These are phyloP conservation scores for Glossosoma conforme DNA, from an alignment of 1,140 invertebrate genomes.

Conservation along the genomic window DNA sequence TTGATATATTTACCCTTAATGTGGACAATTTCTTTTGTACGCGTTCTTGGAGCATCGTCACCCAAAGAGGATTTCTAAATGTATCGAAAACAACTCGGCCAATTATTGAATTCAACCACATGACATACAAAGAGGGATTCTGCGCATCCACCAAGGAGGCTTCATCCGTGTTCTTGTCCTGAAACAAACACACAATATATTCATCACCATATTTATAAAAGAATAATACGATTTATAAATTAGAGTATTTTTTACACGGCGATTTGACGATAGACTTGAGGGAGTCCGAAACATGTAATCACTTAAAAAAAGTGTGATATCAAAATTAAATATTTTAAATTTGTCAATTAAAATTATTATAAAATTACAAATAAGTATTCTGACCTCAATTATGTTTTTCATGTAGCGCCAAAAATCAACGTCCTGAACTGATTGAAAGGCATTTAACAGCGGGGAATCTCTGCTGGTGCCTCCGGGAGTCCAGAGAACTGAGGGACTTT, in stretches of 20 bases:
- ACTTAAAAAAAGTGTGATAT: too few relatives aligned
- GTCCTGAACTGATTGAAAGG: slow-evolving; percentile 14
- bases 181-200: too few relatives aligned
- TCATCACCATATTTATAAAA: too few relatives aligned
- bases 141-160: too few relatives aligned
- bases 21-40: slow-evolving; percentile 48
- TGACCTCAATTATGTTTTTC: slow-evolving; percentile 26
- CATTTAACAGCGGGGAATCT: slow-evolving; percentile 17
- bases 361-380: not conserved
- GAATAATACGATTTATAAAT: too few relatives aligned
- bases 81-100: slow-evolving; percentile 45
- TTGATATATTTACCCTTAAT: slow-evolving; percentile 39
- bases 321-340: not conserved
- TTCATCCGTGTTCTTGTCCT: too few relatives aligned
- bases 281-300: too few relatives aligned
- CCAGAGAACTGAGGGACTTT: slow-evolving; percentile 24
- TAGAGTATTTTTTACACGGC: too few relatives aligned
- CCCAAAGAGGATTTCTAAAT: slow-evolving; percentile 40
- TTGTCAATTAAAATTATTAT: too few relatives aligned
- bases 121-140: too few relatives aligned
- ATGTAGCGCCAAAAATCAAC: slow-evolving; percentile 28
- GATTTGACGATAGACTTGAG: too few relatives aligned
- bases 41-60: slow-evolving; percentile 39
- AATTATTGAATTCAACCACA: slow-evolving; percentile 46
- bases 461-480: slow-evolving; percentile 12